Evolutionary conservation across 2,797 vertebrate genomes (phyloP), one percentile per base, ranked within the genome.

Genomic region (Poliocrania exsul): DNA sequence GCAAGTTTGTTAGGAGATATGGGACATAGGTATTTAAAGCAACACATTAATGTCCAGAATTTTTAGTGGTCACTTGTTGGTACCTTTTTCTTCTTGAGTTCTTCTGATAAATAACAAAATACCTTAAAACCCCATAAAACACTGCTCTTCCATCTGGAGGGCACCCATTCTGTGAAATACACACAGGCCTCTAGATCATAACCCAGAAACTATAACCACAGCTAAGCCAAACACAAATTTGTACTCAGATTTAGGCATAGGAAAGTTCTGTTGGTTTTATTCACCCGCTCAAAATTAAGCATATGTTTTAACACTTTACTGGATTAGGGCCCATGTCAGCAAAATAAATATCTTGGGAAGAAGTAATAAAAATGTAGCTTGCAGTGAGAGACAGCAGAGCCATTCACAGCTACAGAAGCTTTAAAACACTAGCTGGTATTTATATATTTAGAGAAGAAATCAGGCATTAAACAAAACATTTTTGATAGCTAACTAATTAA

Each of bases 321-420:
- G 94, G 95, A 96, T 95, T 94, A 92, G 79, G n/a, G 95, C 95
- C 94, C 90, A 93, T 88, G 81, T 97, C 95, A 95, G 96, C 95
- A 96, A 96, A 96, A 92, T 95, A 95, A 94, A 94, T 93, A 96
- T 95, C 72, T 95, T 92, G 74, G 79, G 86, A 82, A 97, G 90
- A 92, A 95, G 94, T 93, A 95, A 95, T 96, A 95, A 97, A 97
- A 97, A 33, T 0, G 46, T 80, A 92, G 80, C 90, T 96, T 94
- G 94, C 88, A 89, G 81, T 64, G 74, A 74, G 79, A 67, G 93
- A 96, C 95, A 95, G 93, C 90, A 80, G 95, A 93, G 46, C 90
- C 79, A 94, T 97, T 97, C 96, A 97, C 93, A 71, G 83, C 60
- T 80, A 86, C 74, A 95, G 93, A 81, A 94, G 81, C 54, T 92